Evolutionary conservation across 1,140 invertebrate species (phyloP), one percentile per base, ranked within the genome.

Genomic region (Manduca sexta): DNA sequence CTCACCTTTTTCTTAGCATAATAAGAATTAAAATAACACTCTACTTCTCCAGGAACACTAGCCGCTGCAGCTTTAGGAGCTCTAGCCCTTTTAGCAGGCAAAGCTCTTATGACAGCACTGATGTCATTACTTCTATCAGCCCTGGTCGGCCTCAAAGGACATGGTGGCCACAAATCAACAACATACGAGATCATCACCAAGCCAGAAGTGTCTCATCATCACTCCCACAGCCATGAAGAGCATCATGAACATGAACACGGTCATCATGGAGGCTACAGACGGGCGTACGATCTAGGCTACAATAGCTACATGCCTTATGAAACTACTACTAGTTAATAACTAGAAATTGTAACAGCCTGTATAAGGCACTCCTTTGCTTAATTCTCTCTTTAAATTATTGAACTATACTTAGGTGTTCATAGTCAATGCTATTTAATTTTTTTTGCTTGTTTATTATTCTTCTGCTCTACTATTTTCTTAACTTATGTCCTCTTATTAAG

Each of bases 151-250:
- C 75, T 94, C 0, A 94, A 94, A 55, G 90, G 91, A 0, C 80
- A 89, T 1, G 72, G 88, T 7, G 90, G 90, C 33, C 89, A 90
- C 12, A 89, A 91, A 52, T 91, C 91, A 14, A 93, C 92, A 0
- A 93, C 93, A 1, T 94, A 95, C 69, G 93, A 94, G 77, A 93
- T 94, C 58, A 91, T 94, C 45, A 91, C 92, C 48, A 94, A 94
- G 55, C 93, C 93, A 0, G 89, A 94, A 11, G 91, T 94, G 51
- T 89, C 90, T 0, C 90, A 90, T 49, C 88, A 90, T 1, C 92
- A 93, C 58, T 89, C 90, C 1, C 92, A 94, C 57, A 88, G 86
- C 33, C 87, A 89, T 57, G 91, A 92, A 60, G 90, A 93, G 30
- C 79, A 80, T 14, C 82, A 85, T 15, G 80, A 85, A 18, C 77